phyloP scores from a whole-genome alignment of 2,888 invertebrate genomes.

The Metellina segmentata region DNA sequence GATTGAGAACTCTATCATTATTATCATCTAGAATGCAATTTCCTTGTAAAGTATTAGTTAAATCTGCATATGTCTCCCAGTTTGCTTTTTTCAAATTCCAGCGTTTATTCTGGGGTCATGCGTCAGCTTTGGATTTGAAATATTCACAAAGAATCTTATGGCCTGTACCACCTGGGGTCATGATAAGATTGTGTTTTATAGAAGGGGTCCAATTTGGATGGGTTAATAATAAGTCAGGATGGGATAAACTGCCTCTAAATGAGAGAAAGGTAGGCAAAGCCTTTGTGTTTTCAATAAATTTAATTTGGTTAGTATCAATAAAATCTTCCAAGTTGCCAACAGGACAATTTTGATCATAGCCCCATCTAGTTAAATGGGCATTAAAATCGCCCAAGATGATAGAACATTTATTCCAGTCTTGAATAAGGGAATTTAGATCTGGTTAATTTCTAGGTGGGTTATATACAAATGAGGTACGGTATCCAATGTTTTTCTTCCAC shows the following conservation, averaged over 20 bases:
- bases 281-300: constrained; percentile 24
- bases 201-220: constrained; percentile 1
- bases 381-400: constrained; percentile 34
- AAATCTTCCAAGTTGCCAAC: constrained; percentile 29
- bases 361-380: constrained; percentile 26
- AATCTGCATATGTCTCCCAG: constrained; percentile 14
- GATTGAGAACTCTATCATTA: background rate
- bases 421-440: background rate
- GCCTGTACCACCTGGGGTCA: background rate
- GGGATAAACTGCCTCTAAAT: background rate
- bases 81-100: constrained; percentile 13
- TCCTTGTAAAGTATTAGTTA: background rate
- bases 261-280: constrained; percentile 18
- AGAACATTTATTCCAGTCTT: constrained; percentile 23
- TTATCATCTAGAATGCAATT: background rate
- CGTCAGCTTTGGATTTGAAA: background rate
- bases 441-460: constrained; percentile 37
- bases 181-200: background rate
- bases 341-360: background rate
- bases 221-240: constrained; percentile 17
- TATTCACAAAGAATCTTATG: constrained; percentile 3
- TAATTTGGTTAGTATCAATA: constrained; percentile 35
- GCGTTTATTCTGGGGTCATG: background rate
- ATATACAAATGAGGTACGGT: constrained; percentile 16
- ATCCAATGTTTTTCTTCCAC: background rate